Conservation (phyloP, 2,888 invertebrate genomes). For the Ophion slaviceki region DNA sequence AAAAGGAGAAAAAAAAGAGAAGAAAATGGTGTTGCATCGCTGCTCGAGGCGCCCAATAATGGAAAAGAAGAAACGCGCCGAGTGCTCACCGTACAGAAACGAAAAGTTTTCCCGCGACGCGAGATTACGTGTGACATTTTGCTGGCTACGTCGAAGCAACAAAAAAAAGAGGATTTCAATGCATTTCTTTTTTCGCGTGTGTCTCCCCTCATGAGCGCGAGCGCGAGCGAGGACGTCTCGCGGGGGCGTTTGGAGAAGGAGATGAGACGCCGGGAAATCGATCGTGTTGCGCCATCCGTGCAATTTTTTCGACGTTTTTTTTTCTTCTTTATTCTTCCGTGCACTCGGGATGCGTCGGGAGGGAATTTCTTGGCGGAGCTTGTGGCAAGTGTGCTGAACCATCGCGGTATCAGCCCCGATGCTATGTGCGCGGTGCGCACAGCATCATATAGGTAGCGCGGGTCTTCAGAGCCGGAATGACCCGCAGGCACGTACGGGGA, state of each 20-base stretch:
- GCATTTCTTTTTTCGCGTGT: slow-evolving; percentile 20
- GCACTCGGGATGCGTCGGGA: slow-evolving; percentile 1
- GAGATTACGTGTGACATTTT: slow-evolving; percentile 43
- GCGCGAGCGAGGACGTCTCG: too few species aligned
- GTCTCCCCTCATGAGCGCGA: too few species aligned
- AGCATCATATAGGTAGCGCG: slow-evolving; percentile 74
- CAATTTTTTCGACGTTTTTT: background rate
- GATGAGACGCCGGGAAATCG: background rate
- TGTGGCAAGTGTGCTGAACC: slow-evolving; percentile 31
- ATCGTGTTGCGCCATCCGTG: background rate
- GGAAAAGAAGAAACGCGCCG: slow-evolving; percentile 32
- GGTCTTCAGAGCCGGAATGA: slow-evolving; percentile 76
- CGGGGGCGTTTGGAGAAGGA: too few species aligned
- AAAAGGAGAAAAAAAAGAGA: background rate
- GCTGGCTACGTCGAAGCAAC: background rate
- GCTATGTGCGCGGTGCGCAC: slow-evolving; percentile 37
- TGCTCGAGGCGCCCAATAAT: slow-evolving; percentile 33
- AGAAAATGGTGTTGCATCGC: slow-evolving; percentile 39
- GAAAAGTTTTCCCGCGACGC: slow-evolving; percentile 10
- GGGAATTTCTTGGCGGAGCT: slow-evolving; percentile 16
- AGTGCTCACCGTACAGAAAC: slow-evolving; percentile 21
- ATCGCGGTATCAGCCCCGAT: slow-evolving; percentile 16
- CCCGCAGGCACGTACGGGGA: slow-evolving; percentile 80
- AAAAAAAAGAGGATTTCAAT: background rate
- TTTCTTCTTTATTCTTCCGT: background rate